phyloP scores from a whole-genome alignment of 2,113 vertebrate genomes.

The Chloropsis hardwickii region DNA sequence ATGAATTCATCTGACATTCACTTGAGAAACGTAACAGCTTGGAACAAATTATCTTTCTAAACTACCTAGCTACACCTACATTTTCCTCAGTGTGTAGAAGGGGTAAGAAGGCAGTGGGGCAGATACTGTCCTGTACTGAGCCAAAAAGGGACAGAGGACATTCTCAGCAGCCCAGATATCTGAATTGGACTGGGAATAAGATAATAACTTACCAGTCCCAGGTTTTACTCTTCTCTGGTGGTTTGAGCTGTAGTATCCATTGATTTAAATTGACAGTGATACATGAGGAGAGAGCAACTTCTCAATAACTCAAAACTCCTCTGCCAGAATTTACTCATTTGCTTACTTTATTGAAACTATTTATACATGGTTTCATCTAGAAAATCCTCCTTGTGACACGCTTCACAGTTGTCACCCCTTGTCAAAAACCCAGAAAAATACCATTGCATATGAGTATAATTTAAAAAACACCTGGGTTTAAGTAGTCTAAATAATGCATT shows the following conservation, averaged over 20 bases:
- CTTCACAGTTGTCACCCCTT: not conserved
- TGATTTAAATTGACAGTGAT: not conserved
- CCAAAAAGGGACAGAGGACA: not conserved
- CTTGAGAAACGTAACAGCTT: not conserved
- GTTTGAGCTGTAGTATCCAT: not conserved
- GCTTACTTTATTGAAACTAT: not conserved
- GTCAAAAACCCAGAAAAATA: not conserved
- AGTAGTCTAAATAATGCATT: not conserved
- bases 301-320: not conserved
- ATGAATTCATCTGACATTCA: conserved; percentile 24
- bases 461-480: not conserved
- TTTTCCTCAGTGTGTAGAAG: not conserved
- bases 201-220: not conserved
- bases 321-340: not conserved
- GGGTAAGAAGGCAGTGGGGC: not conserved
- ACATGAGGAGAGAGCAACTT: not conserved
- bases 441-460: not conserved
- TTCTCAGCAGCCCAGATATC: not conserved
- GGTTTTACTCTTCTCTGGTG: not conserved
- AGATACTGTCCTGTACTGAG: not conserved
- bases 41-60: conserved; percentile 11
- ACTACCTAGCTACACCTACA: not conserved
- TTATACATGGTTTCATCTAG: not conserved
- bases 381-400: not conserved
- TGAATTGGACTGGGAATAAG: not conserved